phyloP scores from a whole-genome alignment of 2,888 invertebrate genomes.

The Cylindroiulus punctatus region DNA sequence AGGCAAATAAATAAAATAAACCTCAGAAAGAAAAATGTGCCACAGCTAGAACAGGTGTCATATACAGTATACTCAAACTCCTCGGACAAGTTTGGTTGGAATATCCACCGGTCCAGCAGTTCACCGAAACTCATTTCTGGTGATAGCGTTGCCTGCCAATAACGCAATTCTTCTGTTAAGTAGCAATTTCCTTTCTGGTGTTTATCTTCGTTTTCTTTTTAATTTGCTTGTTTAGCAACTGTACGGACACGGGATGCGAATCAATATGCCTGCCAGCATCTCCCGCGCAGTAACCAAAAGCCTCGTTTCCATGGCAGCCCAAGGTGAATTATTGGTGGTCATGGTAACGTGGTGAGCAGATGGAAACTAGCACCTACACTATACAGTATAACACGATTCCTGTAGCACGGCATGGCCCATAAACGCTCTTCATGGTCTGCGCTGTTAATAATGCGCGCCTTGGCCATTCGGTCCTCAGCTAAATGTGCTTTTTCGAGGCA shows the following conservation, averaged over 20 bases:
- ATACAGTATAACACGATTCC: not conserved
- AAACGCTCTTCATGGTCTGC: not conserved
- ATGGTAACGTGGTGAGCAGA: not conserved
- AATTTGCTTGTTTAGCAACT: conserved; percentile 16
- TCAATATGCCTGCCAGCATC: not conserved
- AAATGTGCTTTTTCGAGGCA: not conserved
- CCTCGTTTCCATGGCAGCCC: not conserved
- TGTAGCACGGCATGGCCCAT: conserved; percentile 1
- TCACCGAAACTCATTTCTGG: not conserved
- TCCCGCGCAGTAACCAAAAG: too few relatives aligned
- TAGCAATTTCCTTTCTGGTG: conserved; percentile 25
- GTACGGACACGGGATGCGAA: not conserved
- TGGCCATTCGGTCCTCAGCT: not conserved
- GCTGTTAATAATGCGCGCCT: not conserved
- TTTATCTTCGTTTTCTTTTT: conserved; percentile 7
- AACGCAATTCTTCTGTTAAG: not conserved
- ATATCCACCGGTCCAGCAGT: not conserved
- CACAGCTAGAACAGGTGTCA: too few relatives aligned
- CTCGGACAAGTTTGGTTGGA: not conserved
- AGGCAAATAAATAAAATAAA: too few relatives aligned
- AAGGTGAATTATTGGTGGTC: conserved; percentile 25
- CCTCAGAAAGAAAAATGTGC: too few relatives aligned
- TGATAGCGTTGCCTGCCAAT: not conserved
- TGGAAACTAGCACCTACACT: not conserved
- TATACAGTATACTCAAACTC: too few relatives aligned